A percentile compares a stretch with the other conserved stretches of the same genome.
Conservation (phyloP, 2,797 vertebrate genomes). For the Notoglanidium macrostoma region DNA sequence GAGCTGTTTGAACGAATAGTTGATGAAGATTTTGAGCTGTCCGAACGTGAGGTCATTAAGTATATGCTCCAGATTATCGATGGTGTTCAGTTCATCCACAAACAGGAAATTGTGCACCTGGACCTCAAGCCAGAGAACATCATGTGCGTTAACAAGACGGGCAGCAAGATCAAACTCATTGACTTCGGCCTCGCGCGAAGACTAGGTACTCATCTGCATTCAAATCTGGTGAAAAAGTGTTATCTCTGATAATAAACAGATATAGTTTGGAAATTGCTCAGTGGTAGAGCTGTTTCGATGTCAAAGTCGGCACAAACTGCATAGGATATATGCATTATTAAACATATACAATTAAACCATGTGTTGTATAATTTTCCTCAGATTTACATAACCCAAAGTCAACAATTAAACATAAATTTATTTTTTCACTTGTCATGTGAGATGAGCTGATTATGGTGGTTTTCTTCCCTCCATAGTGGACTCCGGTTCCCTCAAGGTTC, state of each 20-base stretch:
- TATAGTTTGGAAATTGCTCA: neutral
- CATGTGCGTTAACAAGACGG: slow-evolving; percentile 98
- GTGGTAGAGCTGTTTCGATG: neutral
- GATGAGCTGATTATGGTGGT: neutral
- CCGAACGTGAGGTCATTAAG: slow-evolving; percentile 94
- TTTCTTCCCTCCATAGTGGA: slow-evolving; percentile 75
- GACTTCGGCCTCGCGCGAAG: slow-evolving; percentile 94
- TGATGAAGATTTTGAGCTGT: slow-evolving; percentile 97
- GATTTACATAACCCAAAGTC: neutral
- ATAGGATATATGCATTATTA: neutral
- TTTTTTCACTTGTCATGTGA: neutral
- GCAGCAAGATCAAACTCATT: slow-evolving; percentile 96
- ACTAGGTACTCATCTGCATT: slow-evolving; percentile 77
- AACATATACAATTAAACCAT: neutral
- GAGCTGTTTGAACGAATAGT: slow-evolving; percentile 98
- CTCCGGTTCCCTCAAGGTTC: slow-evolving; percentile 91
- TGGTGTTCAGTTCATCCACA: slow-evolving; percentile 93
- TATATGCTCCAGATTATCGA: slow-evolving; percentile 98
- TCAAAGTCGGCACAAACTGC: neutral
- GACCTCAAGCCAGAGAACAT: slow-evolving; percentile 99
- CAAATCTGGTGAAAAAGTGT: neutral
- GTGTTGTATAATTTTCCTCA: neutral
- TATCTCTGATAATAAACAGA: neutral
- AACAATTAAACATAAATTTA: neutral
- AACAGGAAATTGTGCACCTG: slow-evolving; percentile 94